These are phyloP conservation scores for Capitulum mitella DNA, from an alignment of 2,888 invertebrate genomes.

Conservation along the genomic window DNA sequence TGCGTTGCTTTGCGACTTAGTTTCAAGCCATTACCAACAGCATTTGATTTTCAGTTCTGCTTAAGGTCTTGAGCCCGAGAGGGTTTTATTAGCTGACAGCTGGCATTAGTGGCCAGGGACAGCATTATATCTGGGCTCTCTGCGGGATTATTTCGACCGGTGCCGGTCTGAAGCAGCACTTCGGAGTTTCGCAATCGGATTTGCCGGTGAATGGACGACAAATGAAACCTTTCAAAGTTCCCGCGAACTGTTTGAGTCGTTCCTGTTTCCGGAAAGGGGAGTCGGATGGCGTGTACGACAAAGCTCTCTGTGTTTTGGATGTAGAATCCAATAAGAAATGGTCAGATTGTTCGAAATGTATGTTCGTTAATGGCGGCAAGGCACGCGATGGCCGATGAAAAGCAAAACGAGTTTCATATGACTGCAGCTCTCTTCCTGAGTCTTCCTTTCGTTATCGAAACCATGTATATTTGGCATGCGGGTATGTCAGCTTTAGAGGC, in stretches of 20 bases:
- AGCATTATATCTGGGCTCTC: background rate
- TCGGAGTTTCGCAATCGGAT: slow-evolving; percentile 3
- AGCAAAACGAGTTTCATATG: background rate
- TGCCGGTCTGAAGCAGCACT: slow-evolving; percentile 5
- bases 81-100: slow-evolving; percentile 18
- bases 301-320: too few species aligned
- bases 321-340: too few species aligned
- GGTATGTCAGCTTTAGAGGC: too few species aligned
- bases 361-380: background rate
- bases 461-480: background rate
- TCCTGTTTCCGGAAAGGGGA: background rate
- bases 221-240: slow-evolving; percentile 19
- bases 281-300: background rate
- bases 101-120: background rate
- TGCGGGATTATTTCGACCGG: background rate
- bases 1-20: background rate
- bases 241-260: background rate
- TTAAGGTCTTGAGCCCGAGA: background rate
- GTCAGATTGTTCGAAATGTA: background rate
- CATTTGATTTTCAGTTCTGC: slow-evolving; percentile 19
- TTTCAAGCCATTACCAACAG: slow-evolving; percentile 4
- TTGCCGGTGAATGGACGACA: slow-evolving; percentile 14
- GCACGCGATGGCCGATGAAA: background rate
- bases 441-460: background rate
- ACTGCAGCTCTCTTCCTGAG: background rate